Conservation (phyloP, 1,140 invertebrate genomes). For the Drosophila malerkotliana region DNA sequence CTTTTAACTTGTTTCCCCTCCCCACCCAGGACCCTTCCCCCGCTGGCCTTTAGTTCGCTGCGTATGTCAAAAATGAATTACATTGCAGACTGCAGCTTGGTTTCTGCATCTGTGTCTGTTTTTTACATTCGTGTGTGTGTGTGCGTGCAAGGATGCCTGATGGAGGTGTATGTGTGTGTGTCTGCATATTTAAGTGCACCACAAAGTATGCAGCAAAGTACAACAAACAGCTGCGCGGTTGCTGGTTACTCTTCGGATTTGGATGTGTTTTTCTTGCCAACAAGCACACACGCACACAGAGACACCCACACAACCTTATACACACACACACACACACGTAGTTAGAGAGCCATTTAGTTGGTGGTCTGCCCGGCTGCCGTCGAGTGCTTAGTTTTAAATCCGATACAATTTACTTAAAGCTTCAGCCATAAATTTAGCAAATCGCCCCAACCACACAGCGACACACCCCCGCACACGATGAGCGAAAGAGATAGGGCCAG, state of each 20-base stretch:
- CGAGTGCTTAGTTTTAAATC: conserved; percentile 68
- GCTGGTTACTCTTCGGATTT: conserved; percentile 53
- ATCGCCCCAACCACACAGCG: conserved; percentile 25
- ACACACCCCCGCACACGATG: neutral
- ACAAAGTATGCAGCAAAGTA: conserved; percentile 77
- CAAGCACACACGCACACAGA: conserved; percentile 14
- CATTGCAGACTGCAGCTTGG: conserved; percentile 61
- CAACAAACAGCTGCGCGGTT: conserved; percentile 66
- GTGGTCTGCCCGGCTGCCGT: conserved; percentile 51
- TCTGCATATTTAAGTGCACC: conserved; percentile 74
- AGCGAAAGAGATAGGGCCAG: neutral
- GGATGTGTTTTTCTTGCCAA: conserved; percentile 43
- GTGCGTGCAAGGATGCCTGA: conserved; percentile 18
- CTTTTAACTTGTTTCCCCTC: neutral
- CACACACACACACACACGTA: conserved; percentile 1
- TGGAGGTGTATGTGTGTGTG: conserved; percentile 37
- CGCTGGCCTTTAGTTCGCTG: conserved; percentile 14
- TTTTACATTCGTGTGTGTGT: no score
- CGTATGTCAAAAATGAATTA: conserved; percentile 72
- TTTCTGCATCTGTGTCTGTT: conserved; percentile 23
- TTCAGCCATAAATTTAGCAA: conserved; percentile 56
- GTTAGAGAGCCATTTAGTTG: conserved; percentile 64
- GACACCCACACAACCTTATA: neutral
- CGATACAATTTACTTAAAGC: conserved; percentile 73
- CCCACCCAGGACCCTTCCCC: neutral